Conservation (phyloP, 2,797 vertebrate species). For the Falco cherrug region DNA sequence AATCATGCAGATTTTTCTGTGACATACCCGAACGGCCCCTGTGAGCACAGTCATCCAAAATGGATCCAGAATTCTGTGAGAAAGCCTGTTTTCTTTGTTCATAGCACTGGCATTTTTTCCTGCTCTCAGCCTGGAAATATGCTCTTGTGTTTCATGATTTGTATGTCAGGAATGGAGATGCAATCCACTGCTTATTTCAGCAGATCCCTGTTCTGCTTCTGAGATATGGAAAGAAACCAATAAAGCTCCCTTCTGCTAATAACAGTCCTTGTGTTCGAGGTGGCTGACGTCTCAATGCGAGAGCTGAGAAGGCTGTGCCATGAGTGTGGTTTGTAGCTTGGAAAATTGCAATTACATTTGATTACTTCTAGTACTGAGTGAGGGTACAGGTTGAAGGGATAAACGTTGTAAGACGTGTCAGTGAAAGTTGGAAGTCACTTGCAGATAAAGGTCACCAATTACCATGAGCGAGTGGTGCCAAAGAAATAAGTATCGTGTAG, state of each 20-base stretch:
- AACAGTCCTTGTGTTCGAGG: neutral
- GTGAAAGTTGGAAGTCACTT: neutral
- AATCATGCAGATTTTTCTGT: neutral
- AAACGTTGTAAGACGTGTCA: neutral
- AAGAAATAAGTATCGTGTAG: neutral
- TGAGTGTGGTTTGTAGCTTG: neutral
- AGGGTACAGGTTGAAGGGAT: neutral
- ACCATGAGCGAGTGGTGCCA: rapidly evolving
- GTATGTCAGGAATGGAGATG: neutral
- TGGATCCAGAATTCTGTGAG: neutral
- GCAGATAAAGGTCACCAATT: neutral
- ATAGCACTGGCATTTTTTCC: neutral
- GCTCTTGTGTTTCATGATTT: neutral
- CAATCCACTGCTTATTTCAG: neutral
- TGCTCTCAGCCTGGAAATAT: neutral
- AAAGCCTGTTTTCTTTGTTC: neutral
- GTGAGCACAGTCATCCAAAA: neutral
- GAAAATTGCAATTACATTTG: neutral
- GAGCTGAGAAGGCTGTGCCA: neutral
- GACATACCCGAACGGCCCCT: neutral
- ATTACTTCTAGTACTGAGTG: neutral
- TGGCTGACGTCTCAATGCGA: neutral
- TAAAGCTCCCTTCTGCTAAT: neutral
- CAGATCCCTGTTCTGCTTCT: neutral
- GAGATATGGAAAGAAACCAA: neutral